phyloP scores from a whole-genome alignment of 35 echinoderm and acorn worm species.

The Diadema setosum region DNA sequence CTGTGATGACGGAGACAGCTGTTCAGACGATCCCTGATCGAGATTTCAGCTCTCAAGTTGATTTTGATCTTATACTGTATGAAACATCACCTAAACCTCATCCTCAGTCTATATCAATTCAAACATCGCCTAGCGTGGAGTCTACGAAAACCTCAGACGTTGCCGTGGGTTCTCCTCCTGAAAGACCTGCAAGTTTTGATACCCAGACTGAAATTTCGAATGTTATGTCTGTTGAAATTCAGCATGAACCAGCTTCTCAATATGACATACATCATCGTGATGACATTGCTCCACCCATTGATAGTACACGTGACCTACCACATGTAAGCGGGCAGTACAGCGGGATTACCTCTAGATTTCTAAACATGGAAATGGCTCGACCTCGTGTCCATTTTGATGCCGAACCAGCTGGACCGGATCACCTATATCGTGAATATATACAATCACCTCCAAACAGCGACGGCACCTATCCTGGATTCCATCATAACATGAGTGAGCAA shows the following conservation, averaged over 20 bases:
- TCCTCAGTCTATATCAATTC: background rate
- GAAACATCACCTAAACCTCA: background rate
- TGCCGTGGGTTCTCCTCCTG: background rate
- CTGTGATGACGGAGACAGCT: background rate
- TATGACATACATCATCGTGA: too few species aligned
- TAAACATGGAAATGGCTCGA: constrained; percentile 7
- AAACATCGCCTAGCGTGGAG: background rate
- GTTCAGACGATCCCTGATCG: background rate
- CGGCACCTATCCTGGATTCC: background rate
- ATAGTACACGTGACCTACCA: background rate
- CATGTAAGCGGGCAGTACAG: background rate
- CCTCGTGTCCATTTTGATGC: constrained; percentile 11
- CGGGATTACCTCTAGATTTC: background rate
- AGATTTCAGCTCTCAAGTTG: background rate
- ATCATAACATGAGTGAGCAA: background rate
- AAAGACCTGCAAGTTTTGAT: too few species aligned
- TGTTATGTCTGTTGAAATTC: background rate
- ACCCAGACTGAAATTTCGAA: background rate
- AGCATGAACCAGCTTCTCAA: background rate
- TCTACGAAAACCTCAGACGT: background rate
- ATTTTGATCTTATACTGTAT: background rate
- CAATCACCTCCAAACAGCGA: background rate
- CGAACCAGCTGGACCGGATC: background rate
- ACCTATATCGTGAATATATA: background rate
- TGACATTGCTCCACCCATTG: too few species aligned